Evolutionary conservation across 2,888 invertebrate genomes (phyloP).

Genomic region (Clunio marinus): DNA sequence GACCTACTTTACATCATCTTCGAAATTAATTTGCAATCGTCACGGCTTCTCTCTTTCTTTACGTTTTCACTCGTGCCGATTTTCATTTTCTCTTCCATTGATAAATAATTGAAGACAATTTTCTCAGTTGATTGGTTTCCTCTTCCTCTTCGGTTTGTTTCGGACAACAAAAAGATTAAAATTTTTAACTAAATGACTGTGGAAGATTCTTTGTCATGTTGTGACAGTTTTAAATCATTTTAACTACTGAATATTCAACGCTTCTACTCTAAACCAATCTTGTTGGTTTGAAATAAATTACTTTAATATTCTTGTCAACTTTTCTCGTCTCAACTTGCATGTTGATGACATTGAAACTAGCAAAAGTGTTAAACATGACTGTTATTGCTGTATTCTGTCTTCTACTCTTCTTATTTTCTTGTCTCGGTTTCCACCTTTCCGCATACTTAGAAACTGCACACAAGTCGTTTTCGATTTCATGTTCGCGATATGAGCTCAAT

Average conservation of each 20-base stretch:
- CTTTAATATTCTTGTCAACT: too few species aligned
- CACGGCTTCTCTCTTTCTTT: neutral
- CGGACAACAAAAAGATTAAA: too few species aligned
- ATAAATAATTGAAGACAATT: neutral
- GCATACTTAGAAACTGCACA: slow-evolving; percentile 1
- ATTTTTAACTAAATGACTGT: too few species aligned
- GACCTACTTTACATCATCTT: slow-evolving; percentile 5
- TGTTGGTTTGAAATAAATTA: too few species aligned
- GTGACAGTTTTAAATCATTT: too few species aligned
- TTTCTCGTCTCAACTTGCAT: neutral
- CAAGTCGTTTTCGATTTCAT: slow-evolving; percentile 22
- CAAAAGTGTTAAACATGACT: neutral
- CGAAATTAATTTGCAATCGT: neutral
- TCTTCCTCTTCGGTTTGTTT: too few species aligned
- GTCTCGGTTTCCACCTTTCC: neutral
- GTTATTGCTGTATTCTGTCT: neutral
- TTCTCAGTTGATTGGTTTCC: too few species aligned
- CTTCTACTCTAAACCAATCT: too few species aligned
- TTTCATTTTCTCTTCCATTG: neutral
- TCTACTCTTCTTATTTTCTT: neutral
- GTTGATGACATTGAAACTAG: neutral
- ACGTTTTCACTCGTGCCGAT: neutral
- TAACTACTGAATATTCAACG: too few species aligned
- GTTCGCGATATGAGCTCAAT: neutral
- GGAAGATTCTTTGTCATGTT: too few species aligned